phyloP scores from a whole-genome alignment of 2,888 invertebrate species.

The Chydorus sphaericus region DNA sequence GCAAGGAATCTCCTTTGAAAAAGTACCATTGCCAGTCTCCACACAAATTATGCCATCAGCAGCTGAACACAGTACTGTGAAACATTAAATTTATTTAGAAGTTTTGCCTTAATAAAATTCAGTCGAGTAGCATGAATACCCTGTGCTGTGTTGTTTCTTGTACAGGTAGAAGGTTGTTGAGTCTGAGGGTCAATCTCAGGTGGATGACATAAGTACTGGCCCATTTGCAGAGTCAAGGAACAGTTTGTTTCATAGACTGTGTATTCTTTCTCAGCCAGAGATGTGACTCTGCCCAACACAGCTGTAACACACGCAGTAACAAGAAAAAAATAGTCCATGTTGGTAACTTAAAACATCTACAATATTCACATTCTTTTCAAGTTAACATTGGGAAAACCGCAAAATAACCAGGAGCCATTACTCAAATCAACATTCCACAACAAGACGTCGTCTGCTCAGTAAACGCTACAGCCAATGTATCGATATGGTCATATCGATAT shows the following conservation, averaged over 20 bases:
- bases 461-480: too few species aligned
- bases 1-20: constrained; percentile 68
- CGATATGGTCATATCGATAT: too few species aligned
- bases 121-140: constrained; percentile 45
- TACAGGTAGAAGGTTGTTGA: constrained; percentile 71
- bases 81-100: constrained; percentile 12
- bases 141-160: constrained; percentile 59
- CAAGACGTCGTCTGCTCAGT: too few species aligned
- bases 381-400: too few species aligned
- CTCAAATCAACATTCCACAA: too few species aligned
- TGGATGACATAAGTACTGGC: constrained; percentile 22
- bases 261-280: too few species aligned
- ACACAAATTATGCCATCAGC: constrained; percentile 68
- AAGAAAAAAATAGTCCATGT: too few species aligned
- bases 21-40: constrained; percentile 62
- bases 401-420: too few species aligned
- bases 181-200: constrained; percentile 63
- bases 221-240: constrained; percentile 45
- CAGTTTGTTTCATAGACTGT: constrained; percentile 35
- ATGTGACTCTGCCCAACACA: too few species aligned
- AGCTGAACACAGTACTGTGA: constrained; percentile 62
- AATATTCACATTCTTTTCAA: too few species aligned
- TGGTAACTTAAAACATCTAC: too few species aligned
- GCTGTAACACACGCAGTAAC: too few species aligned
- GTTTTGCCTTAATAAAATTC: background rate